Conservation (phyloP, 2,888 invertebrate genomes). For the Calliphora vomitoria region DNA sequence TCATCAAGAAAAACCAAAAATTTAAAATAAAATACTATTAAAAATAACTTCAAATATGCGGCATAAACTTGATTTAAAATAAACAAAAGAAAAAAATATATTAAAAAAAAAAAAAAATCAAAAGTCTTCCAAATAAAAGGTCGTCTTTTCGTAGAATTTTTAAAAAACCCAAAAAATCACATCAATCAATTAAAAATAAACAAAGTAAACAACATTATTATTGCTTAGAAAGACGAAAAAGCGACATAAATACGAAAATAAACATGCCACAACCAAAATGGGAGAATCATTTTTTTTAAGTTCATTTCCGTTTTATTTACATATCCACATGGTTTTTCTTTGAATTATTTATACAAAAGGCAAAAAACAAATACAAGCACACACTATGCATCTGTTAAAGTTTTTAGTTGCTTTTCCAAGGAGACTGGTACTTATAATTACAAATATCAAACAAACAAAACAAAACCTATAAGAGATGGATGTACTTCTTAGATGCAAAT, state of each 20-base stretch:
- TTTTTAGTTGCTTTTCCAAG: constrained; percentile 39
- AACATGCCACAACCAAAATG: constrained; percentile 49
- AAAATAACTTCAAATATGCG: constrained; percentile 79
- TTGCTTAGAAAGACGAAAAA: constrained; percentile 35
- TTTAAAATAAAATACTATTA: constrained; percentile 65
- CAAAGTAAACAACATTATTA: constrained; percentile 30
- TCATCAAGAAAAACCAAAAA: constrained; percentile 56
- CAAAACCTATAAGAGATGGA: neutral
- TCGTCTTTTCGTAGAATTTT: constrained; percentile 81
- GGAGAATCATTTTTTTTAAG: constrained; percentile 32
- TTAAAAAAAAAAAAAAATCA: constrained; percentile 82
- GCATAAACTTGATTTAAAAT: constrained; percentile 84
- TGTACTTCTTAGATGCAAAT: constrained; percentile 11
- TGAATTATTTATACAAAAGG: neutral
- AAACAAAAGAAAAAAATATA: constrained; percentile 76
- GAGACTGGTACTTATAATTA: constrained; percentile 36
- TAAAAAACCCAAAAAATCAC: constrained; percentile 22
- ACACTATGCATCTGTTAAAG: neutral
- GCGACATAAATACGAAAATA: constrained; percentile 38
- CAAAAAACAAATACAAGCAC: neutral
- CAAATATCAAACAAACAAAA: neutral
- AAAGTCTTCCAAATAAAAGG: constrained; percentile 85
- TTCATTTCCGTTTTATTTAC: neutral
- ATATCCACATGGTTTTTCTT: neutral
- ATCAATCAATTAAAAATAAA: constrained; percentile 2